Base-by-base conservation (phyloP, 2,113 vertebrate genomes). In the Charadrius vociferus region DNA sequence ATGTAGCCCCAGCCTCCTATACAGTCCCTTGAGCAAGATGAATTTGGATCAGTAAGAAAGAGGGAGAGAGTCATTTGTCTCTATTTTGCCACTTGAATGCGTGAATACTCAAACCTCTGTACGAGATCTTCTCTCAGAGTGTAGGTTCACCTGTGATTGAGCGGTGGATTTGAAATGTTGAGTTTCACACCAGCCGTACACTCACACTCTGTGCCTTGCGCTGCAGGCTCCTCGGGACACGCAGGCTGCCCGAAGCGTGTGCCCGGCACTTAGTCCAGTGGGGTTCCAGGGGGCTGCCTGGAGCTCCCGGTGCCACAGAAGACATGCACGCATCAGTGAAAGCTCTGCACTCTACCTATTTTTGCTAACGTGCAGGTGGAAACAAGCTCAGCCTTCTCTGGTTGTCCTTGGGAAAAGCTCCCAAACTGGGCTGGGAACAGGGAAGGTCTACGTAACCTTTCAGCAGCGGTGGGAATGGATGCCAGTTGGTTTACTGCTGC, bases 241-340 rank as follows among this genome's bases (percentile, higher is more conserved):
- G 3, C 8, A 5, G 62, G 10, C 61, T 66, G 37, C 37, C 29
- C 14, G 3, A 2, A 0, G 49, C 13, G 30, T 14, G 1, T 17
- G 18, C 39, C 62, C 37, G 22, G 10, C 19, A 6, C 14, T 14
- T 32, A 3, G 13, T 29, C 2, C 3, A 22, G 37, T 21, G 37
- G 37, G n/a, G 11, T 43, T 18, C 62, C 43, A 24, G 17, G 24
- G 37, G 32, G 32, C 61, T 43, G 29, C 18, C 0, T 4, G 23
- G 18, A 3, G 37, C 77, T 30, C 78, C 39, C 7, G 39, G 26
- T 36, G 78, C 62, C 30, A 23, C 20, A 23, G 5, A 14, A 8
- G 24, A 56, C 56, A 47, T 23, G 9, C 9, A 1, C 13, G 6
- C 39, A 30, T 20, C 39, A 3, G 7, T 12, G 50, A 56, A 47